Percentiles rank a stretch among this genome's conserved stretches.
Evolutionary conservation across 2,797 vertebrate genomes (phyloP).

Genomic region (Philypnodon macrostomus): DNA sequence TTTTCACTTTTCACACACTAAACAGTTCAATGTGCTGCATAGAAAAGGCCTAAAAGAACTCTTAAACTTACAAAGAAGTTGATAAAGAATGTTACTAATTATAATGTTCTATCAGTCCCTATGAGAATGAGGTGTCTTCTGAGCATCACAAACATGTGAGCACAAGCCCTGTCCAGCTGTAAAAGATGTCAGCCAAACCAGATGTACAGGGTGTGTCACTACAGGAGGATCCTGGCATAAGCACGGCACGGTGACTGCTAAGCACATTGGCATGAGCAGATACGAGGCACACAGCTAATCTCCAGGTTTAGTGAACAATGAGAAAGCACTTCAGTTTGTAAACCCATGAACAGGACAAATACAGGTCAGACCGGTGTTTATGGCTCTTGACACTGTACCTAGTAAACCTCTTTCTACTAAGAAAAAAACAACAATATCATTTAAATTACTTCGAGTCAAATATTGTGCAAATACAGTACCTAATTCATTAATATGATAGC

Average conservation of each 20-base stretch:
- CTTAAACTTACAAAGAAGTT: constrained; percentile 5
- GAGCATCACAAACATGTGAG: constrained; percentile 32
- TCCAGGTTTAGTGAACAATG: constrained; percentile 37
- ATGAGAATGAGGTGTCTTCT: too few species aligned
- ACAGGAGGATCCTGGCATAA: constrained; percentile 21
- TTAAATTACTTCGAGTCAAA: too few species aligned
- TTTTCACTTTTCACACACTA: constrained; percentile 13
- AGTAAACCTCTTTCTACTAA: too few species aligned
- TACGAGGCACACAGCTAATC: constrained; percentile 34
- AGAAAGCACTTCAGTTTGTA: constrained; percentile 40
- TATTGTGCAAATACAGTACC: too few species aligned
- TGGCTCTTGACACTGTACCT: too few species aligned
- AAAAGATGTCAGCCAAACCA: constrained; percentile 39
- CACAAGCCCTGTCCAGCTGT: constrained; percentile 22
- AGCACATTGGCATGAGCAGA: constrained; percentile 35
- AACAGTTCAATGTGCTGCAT: constrained; percentile 9
- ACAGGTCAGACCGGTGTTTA: too few species aligned
- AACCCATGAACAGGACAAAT: too few species aligned
- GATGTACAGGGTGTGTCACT: constrained; percentile 49
- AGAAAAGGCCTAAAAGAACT: constrained; percentile 3
- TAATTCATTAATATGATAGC: too few species aligned
- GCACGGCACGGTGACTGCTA: constrained; percentile 21
- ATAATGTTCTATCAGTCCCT: too few species aligned
- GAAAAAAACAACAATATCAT: too few species aligned
- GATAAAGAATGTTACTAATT: too few species aligned